Evolutionary conservation across 2,113 vertebrate species (phyloP).

Genomic region (Cheirogaleus medius): DNA sequence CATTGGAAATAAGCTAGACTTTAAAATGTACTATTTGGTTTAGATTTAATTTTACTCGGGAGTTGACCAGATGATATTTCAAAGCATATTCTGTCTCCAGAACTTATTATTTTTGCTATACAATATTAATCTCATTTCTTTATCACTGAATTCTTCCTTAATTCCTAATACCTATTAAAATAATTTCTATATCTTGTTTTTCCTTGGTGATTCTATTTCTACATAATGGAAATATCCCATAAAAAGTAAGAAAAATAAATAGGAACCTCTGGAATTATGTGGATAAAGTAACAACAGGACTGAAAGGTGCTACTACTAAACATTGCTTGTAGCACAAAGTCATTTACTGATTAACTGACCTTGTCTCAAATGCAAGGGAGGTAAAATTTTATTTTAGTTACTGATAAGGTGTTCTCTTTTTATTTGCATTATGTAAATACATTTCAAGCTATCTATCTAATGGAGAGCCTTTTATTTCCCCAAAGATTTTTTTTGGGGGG

Average conservation of each 20-base stretch:
- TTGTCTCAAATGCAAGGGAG: not conserved
- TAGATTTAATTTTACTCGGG: constrained; percentile 30
- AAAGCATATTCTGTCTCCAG: constrained; percentile 11
- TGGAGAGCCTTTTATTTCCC: not conserved
- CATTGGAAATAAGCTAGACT: not conserved
- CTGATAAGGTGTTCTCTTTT: not conserved
- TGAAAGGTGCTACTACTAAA: not conserved
- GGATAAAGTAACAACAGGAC: not conserved
- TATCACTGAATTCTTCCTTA: not conserved
- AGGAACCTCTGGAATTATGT: not conserved
- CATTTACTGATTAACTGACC: constrained; percentile 64
- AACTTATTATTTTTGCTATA: not conserved
- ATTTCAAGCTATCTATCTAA: not conserved
- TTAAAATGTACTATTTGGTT: not conserved
- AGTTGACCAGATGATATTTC: not conserved
- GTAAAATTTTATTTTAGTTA: not conserved
- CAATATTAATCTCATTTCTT: not conserved
- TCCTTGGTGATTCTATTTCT: not conserved
- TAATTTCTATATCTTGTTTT: not conserved
- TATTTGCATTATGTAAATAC: constrained; percentile 10
- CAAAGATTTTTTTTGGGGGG: not conserved
- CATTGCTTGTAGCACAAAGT: not conserved
- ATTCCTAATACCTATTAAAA: not conserved
- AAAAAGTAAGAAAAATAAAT: not conserved
- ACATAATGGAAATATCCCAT: not conserved